These are phyloP conservation scores for Gorsachius magnificus DNA, from an alignment of 2,797 vertebrate species.

Conservation along the genomic window DNA sequence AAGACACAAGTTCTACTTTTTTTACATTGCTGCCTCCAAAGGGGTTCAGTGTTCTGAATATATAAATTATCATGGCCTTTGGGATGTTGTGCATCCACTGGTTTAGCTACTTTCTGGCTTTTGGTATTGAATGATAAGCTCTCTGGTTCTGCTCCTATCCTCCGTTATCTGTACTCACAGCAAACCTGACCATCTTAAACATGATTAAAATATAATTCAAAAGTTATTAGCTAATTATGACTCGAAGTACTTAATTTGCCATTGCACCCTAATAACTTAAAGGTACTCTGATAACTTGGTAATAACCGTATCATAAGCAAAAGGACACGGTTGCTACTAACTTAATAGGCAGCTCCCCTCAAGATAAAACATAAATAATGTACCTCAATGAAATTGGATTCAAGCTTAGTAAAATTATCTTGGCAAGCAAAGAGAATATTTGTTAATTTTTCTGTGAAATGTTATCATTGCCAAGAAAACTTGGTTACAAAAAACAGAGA, in stretches of 20 bases:
- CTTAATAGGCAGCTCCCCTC: constrained; percentile 67
- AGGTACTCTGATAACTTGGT: constrained; percentile 59
- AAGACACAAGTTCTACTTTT: neutral
- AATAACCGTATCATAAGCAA: constrained; percentile 63
- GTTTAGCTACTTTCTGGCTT: constrained; percentile 35
- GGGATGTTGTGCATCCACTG: neutral
- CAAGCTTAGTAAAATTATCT: constrained; percentile 67
- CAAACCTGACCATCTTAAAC: constrained; percentile 60
- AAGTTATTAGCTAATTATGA: constrained; percentile 65
- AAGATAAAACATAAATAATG: constrained; percentile 60
- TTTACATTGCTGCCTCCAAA: neutral
- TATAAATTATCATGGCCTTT: constrained; percentile 28
- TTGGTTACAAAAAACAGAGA: constrained; percentile 61
- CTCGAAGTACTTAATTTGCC: constrained; percentile 65
- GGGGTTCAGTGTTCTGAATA: neutral
- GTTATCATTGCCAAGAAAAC: constrained; percentile 68
- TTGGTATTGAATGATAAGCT: constrained; percentile 19
- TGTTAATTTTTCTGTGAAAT: constrained; percentile 63
- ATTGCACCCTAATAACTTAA: constrained; percentile 60
- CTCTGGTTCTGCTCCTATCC: neutral
- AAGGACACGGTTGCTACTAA: constrained; percentile 58
- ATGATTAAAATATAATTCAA: constrained; percentile 47
- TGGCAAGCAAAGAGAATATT: constrained; percentile 64
- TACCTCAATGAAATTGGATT: constrained; percentile 65
- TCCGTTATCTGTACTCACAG: constrained; percentile 42